These are phyloP conservation scores for Pseudorasbora parva DNA, from an alignment of 2,113 vertebrate genomes.

Conservation along the genomic window DNA sequence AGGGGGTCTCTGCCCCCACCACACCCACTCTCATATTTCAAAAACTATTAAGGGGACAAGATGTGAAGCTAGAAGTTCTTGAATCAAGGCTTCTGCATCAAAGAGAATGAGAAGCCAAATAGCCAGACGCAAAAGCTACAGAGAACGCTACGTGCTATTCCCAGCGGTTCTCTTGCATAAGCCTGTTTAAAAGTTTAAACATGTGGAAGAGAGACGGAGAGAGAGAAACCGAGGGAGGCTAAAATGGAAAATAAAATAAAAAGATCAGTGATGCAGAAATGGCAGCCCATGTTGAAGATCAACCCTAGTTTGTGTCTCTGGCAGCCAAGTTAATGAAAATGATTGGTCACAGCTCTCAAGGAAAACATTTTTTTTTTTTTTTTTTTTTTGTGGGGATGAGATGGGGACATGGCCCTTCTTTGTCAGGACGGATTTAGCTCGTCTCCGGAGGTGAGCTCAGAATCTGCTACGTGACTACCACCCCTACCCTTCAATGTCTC, in stretches of 20 bases:
- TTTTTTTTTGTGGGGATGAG: too few species aligned
- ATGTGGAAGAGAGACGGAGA: conserved; percentile 37
- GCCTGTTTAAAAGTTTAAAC: conserved; percentile 55
- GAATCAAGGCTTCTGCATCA: conserved; percentile 36
- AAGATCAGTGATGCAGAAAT: conserved; percentile 36
- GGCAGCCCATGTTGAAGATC: conserved; percentile 3
- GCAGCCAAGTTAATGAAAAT: conserved; percentile 23
- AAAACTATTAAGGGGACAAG: background rate
- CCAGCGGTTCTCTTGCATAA: conserved; percentile 52
- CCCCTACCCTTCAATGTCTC: background rate
- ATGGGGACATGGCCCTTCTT: background rate
- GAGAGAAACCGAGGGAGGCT: background rate
- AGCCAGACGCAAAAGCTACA: conserved; percentile 40
- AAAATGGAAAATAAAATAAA: background rate
- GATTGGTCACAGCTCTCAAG: conserved; percentile 21
- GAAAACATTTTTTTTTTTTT: background rate
- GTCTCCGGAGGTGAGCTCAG: background rate
- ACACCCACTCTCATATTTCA: background rate
- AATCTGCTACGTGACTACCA: conserved; percentile 5
- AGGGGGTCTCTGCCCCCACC: background rate
- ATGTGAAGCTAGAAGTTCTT: conserved; percentile 1
- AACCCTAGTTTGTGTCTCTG: conserved; percentile 15
- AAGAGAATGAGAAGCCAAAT: conserved; percentile 42
- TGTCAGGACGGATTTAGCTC: background rate
- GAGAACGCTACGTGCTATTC: conserved; percentile 36